A percentile compares a stretch with the other conserved stretches of the same genome.
phyloP scores from a whole-genome alignment of 2,113 vertebrate species.

The Phaethornis superciliosus region DNA sequence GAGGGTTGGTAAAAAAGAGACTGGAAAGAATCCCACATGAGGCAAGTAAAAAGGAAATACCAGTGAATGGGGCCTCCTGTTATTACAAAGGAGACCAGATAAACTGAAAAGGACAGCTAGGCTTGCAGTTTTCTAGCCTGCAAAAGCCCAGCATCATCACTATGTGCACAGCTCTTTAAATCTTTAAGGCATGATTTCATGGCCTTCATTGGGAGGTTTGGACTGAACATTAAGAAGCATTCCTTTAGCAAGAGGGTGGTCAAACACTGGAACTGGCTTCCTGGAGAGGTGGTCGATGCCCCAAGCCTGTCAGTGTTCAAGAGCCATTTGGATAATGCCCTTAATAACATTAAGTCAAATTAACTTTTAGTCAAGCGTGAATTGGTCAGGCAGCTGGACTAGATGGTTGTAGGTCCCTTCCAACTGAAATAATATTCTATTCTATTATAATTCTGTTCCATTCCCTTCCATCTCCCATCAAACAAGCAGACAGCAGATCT shows the following conservation, averaged over 20 bases:
- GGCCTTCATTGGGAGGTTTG: not conserved
- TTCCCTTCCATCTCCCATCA: not conserved
- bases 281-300: not conserved
- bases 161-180: not conserved
- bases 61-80: rapidly evolving
- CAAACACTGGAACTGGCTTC: not conserved
- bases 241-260: not conserved
- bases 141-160: not conserved
- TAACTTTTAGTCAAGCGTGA: not conserved
- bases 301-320: not conserved
- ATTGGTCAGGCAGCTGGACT: not conserved
- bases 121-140: not conserved
- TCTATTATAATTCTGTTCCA: not conserved
- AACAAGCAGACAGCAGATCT: not conserved
- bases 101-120: not conserved
- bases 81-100: not conserved
- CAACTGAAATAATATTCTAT: not conserved
- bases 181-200: not conserved
- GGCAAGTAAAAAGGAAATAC: not conserved
- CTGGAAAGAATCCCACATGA: not conserved
- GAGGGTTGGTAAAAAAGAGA: not conserved
- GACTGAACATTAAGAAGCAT: not conserved
- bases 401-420: not conserved
- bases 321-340: not conserved
- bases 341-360: not conserved